Base-by-base conservation (phyloP, 2,888 invertebrate genomes). In the Watsonalla binaria region DNA sequence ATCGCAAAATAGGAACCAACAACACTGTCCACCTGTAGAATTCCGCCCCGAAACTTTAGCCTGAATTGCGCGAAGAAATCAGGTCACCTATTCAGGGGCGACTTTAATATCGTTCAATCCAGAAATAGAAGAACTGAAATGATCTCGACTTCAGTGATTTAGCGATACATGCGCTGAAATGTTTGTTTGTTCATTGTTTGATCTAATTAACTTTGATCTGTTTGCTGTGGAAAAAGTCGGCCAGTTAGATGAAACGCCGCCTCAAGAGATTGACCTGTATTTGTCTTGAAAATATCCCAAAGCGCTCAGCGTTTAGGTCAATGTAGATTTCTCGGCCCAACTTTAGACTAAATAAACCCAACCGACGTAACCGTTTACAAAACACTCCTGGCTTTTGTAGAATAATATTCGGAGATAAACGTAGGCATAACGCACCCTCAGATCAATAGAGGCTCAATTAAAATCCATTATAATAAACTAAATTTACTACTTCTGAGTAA, bases 1-100 rank as follows among this genome's bases (percentile, higher is more conserved):
- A 11, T 11, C 11, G 11, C 11, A 11, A 42, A 8, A 42, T 37
- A 14, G 37, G 56, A 61, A 66, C 71, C 58, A 65, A 62, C 63
- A 62, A 61, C 65, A 66, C 61, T 63, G 71, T 69, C 78, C 72
- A 75, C 76, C 74, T 76, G 78, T 77, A 65, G 76, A 64, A 49
- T 62, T 59, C 57, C 52, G 53, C 48, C 54, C 57, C 49, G 15
- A 49, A 49, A 35, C 14, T 35, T 33, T 34, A 35, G 37, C 37
- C 13, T n/a, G 15, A 49, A 8, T 37, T 9, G 7, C 7, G 49
- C 8, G 5, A 49, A 15, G 37, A 54, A 54, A 57, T 59, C 53
- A 55, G 55, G 48, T 45, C 54, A 51, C 51, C 54, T 52, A 56
- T 57, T 15, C 37, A 49, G 49, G 37, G 39, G 37, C 48, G 9